phyloP scores from a whole-genome alignment of 2,888 invertebrate species.

The Mythimna pallens region DNA sequence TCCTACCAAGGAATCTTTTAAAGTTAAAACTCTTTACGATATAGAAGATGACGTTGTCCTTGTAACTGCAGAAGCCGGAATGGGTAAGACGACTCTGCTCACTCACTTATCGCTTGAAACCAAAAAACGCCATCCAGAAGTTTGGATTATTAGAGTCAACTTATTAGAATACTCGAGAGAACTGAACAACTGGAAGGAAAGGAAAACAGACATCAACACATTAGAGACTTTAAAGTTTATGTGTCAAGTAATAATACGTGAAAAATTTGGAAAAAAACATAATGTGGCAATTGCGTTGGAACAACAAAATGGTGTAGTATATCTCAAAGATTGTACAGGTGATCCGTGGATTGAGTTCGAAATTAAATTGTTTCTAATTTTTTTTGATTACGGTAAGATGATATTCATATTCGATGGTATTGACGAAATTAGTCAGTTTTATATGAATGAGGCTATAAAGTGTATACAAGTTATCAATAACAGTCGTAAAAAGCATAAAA shows the following conservation, averaged over 20 bases:
- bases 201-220: not conserved
- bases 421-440: too few species aligned
- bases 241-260: constrained; percentile 9
- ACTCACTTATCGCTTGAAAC: constrained; percentile 22
- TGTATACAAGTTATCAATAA: constrained; percentile 10
- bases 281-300: not conserved
- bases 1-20: too few species aligned
- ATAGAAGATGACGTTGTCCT: constrained; percentile 26
- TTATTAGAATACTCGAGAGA: constrained; percentile 37
- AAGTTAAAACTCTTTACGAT: not conserved
- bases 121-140: constrained; percentile 29
- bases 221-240: constrained; percentile 8
- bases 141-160: constrained; percentile 57
- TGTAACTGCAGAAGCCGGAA: constrained; percentile 54
- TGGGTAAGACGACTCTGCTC: constrained; percentile 59
- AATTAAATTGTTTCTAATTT: too few species aligned
- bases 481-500: constrained; percentile 6
- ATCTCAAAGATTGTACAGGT: constrained; percentile 14
- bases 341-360: constrained; percentile 15
- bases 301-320: constrained; percentile 5
- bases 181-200: constrained; percentile 35
- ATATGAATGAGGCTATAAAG: too few species aligned
- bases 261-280: not conserved
- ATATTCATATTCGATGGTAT: too few species aligned
- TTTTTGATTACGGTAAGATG: too few species aligned